Evolutionary conservation across 2,113 vertebrate genomes (phyloP).

Genomic region (Columbina picui): DNA sequence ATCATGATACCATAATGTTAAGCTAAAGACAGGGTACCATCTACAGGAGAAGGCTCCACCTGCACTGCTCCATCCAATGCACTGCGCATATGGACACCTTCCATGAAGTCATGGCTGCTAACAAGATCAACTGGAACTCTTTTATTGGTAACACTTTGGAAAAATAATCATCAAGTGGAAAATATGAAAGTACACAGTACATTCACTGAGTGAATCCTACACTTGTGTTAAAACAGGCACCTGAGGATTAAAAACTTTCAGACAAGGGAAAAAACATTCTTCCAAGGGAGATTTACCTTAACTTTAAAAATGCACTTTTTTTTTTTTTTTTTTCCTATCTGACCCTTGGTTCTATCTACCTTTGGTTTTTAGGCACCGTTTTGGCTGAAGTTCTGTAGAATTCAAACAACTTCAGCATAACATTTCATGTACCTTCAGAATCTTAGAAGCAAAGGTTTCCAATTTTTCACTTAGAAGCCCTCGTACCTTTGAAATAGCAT

Average conservation of each 20-base stretch:
- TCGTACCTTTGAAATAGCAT: background rate
- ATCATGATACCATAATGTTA: background rate
- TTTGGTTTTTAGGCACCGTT: background rate
- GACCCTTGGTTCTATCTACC: background rate
- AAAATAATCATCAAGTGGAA: background rate
- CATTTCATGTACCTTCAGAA: background rate
- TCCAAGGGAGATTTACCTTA: background rate
- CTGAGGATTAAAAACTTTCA: background rate
- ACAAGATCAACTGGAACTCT: background rate
- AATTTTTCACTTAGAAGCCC: background rate
- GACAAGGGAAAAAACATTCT: background rate
- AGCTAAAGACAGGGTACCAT: background rate
- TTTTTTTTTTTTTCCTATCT: background rate
- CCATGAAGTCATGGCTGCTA: background rate
- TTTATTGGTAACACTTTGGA: background rate
- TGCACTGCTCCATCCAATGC: background rate
- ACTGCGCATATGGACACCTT: rapidly evolving
- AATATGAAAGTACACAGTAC: background rate
- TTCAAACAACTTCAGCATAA: background rate
- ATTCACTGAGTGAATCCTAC: background rate
- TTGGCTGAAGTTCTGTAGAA: background rate
- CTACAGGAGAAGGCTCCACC: background rate
- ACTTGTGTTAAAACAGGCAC: background rate
- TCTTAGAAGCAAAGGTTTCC: background rate
- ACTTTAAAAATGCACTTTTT: background rate